phyloP scores from a whole-genome alignment of 1,140 invertebrate species.

The Cecropterus lyciades region DNA sequence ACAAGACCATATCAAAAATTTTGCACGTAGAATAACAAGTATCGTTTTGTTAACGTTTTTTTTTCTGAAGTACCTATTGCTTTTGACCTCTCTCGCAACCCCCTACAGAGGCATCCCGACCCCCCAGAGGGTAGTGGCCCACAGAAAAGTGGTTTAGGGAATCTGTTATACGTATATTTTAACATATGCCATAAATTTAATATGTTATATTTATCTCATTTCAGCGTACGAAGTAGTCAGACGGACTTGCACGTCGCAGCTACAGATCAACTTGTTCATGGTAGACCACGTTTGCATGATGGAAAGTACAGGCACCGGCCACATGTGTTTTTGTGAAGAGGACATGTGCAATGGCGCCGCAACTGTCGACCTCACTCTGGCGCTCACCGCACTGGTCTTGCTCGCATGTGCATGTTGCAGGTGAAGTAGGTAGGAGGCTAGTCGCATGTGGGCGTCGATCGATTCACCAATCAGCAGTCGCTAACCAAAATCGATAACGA shows the following conservation, averaged over 20 bases:
- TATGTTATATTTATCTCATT: conserved; percentile 60
- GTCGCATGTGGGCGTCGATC: conserved; percentile 46
- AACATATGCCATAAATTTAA: no score
- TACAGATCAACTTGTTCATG: conserved; percentile 98
- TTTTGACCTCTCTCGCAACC: no score
- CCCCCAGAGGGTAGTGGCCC: no score
- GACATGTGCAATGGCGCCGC: conserved; percentile 93
- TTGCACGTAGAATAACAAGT: no score
- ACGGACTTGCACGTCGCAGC: conserved; percentile 95
- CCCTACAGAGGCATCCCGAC: no score
- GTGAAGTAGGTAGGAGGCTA: conserved; percentile 68
- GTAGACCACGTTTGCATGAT: conserved; percentile 99
- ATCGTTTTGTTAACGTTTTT: no score
- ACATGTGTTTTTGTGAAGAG: conserved; percentile 99
- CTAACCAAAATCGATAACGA: conserved; percentile 36
- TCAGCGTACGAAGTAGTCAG: conserved; percentile 94
- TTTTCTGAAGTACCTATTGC: no score
- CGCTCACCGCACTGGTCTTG: conserved; percentile 54
- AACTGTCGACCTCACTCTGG: conserved; percentile 49
- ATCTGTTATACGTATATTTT: no score
- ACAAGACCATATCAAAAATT: no score
- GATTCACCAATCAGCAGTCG: conserved; percentile 41
- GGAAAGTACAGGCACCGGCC: conserved; percentile 97
- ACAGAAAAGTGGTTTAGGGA: no score
- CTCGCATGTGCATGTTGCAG: conserved; percentile 77